Conservation (phyloP, 2,888 invertebrate genomes). For the Sinhomidia bicolor region DNA sequence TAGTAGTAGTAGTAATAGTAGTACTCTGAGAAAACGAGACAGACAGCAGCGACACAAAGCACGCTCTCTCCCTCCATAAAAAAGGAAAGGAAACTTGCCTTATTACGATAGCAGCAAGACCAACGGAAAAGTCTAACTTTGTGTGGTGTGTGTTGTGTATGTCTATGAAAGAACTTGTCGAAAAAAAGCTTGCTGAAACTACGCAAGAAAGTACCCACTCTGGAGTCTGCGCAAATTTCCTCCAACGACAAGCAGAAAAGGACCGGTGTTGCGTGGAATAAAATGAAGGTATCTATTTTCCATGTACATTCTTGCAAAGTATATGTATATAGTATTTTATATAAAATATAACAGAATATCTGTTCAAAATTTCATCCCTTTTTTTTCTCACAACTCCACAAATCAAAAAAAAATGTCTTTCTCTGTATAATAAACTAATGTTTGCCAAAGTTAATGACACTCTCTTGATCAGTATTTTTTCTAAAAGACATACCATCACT, state of each 20-base stretch:
- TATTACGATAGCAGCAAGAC: background rate
- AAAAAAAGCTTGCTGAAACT: conserved; percentile 14
- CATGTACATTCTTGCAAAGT: background rate
- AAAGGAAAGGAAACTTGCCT: background rate
- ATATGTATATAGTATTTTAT: background rate
- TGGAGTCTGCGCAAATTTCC: conserved; percentile 59
- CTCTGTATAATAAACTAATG: too few relatives aligned
- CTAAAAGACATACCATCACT: conserved; percentile 9
- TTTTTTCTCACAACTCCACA: background rate
- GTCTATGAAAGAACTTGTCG: conserved; percentile 1
- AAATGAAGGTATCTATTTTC: conserved; percentile 48
- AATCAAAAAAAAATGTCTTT: background rate
- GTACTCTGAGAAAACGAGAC: conserved; percentile 16
- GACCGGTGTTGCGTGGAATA: conserved; percentile 63
- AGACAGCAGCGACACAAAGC: conserved; percentile 34
- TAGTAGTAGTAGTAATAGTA: background rate
- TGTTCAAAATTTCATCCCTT: conserved; percentile 24
- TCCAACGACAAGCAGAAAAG: conserved; percentile 58
- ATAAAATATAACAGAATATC: background rate
- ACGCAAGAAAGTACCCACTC: conserved; percentile 53
- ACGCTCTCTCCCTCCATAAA: conserved; percentile 10
- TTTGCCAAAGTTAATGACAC: background rate
- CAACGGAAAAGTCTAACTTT: conserved; percentile 21
- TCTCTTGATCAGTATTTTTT: background rate
- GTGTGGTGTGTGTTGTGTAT: conserved; percentile 1